Evolutionary conservation across 2,113 vertebrate species (phyloP), one percentile per base, ranked within the genome.

Genomic region (Seriola rivoliana): DNA sequence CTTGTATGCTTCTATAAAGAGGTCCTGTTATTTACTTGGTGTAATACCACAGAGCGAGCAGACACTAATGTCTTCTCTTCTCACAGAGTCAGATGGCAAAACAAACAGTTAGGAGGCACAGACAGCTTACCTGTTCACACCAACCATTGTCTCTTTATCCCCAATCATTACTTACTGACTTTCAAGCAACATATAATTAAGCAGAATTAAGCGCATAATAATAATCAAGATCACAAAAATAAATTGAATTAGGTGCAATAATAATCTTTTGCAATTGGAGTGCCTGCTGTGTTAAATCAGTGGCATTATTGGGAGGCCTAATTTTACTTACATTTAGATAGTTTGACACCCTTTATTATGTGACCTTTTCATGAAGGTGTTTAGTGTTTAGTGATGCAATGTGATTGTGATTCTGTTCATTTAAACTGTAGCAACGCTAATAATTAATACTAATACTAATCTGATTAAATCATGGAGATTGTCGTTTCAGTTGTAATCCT

Each of bases 401-500:
- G 13, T 34, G 17, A 40, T 19, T 7, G 19, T 1, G 13, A 65
- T 44, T 34, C 11, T 19, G 12, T 34, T 50, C 1, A 9, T 32
- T 78, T 42, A 29, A 29, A 42, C 5, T 14, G 14, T 19, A 29
- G 40, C 17, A 16, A 44, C 9, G 19, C 4, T n/a, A 7, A 32
- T 19, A 52, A 54, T 50, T 69, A 42, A 32, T 23, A 44, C 36
- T 46, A 32, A 55, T 6, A 8, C 21, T 5, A 52, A 70, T 32
- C 55, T 70, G 42, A 70, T 71, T 54, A 71, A 57, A 64, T 71
- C 8, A 29, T 19, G 5, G 23, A 42, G 23, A 55, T 46, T 17
- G 54, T 54, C 1, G 0, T 52, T 70, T 70, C 14, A 7, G 44
- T 7, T 42, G 11, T 71, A 52, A 69, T 70, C 23, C 36, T 58